These are phyloP conservation scores for Oryzias javanicus DNA, from an alignment of 2,113 vertebrate genomes.

Conservation along the genomic window DNA sequence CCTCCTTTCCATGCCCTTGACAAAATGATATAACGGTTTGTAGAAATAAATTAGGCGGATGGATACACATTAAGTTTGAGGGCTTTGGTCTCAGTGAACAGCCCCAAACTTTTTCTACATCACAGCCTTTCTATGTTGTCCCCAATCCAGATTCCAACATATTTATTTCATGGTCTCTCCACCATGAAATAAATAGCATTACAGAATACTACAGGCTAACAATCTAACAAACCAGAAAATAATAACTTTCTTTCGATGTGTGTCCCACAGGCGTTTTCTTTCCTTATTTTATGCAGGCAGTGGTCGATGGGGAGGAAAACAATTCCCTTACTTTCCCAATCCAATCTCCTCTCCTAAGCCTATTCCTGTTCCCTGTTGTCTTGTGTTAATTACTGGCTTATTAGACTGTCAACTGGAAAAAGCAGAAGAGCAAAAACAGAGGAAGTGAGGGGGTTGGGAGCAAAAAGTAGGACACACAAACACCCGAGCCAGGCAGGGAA, in stretches of 20 bases:
- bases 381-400: constrained; percentile 66
- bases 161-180: constrained; percentile 7
- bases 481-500: background rate
- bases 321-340: constrained; percentile 45
- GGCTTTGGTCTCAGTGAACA: background rate
- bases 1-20: too few species aligned
- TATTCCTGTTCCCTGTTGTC: constrained; percentile 38
- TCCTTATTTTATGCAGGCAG: constrained; percentile 41
- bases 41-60: too few species aligned
- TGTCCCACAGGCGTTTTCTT: background rate
- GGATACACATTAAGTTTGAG: constrained; percentile 2
- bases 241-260: constrained; percentile 20
- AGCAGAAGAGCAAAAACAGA: constrained; percentile 4
- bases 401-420: constrained; percentile 48
- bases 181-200: constrained; percentile 5
- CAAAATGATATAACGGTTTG: too few species aligned
- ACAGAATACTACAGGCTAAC: background rate
- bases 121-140: background rate
- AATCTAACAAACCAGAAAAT: constrained; percentile 11
- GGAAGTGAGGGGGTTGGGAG: constrained; percentile 5
- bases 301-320: constrained; percentile 45
- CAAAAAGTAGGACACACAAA: constrained; percentile 53
- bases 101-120: constrained; percentile 7
- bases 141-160: constrained; percentile 3
- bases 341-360: constrained; percentile 44